Percentiles rank a stretch among this genome's conserved stretches.
Conservation (phyloP, 2,113 vertebrate genomes). For the Serilophus lunatus region DNA sequence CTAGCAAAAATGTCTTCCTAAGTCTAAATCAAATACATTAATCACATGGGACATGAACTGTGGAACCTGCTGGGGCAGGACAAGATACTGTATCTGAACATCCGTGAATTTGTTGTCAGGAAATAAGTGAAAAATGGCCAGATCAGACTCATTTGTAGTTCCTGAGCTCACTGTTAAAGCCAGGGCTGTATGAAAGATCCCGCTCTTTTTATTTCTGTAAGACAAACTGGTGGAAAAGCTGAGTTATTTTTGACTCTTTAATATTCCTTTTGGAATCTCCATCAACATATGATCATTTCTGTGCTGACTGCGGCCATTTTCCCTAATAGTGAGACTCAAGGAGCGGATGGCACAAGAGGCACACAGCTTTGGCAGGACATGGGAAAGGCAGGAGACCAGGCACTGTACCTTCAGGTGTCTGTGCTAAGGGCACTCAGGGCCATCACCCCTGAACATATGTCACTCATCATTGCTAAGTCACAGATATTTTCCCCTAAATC, state of each 20-base stretch:
- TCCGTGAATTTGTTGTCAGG: not conserved
- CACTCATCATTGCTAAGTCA: not conserved
- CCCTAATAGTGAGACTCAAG: not conserved
- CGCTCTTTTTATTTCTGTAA: not conserved
- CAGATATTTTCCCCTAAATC: not conserved
- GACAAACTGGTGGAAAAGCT: not conserved
- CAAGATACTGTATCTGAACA: not conserved
- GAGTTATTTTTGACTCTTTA: not conserved
- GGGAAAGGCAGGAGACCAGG: not conserved
- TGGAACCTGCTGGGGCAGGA: not conserved
- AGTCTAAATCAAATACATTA: not conserved
- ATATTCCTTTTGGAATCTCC: not conserved
- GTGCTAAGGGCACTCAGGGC: not conserved
- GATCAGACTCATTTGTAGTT: not conserved
- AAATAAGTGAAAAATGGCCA: not conserved
- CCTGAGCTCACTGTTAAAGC: not conserved
- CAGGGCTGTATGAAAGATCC: not conserved
- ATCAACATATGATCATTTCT: not conserved
- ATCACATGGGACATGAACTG: not conserved
- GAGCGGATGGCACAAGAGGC: not conserved
- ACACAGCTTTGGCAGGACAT: not conserved
- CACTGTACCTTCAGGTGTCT: not conserved
- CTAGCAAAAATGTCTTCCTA: not conserved
- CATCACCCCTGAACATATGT: not conserved
- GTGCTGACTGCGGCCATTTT: not conserved